phyloP scores from a whole-genome alignment of 2,888 invertebrate species.

The Pammene aurita region DNA sequence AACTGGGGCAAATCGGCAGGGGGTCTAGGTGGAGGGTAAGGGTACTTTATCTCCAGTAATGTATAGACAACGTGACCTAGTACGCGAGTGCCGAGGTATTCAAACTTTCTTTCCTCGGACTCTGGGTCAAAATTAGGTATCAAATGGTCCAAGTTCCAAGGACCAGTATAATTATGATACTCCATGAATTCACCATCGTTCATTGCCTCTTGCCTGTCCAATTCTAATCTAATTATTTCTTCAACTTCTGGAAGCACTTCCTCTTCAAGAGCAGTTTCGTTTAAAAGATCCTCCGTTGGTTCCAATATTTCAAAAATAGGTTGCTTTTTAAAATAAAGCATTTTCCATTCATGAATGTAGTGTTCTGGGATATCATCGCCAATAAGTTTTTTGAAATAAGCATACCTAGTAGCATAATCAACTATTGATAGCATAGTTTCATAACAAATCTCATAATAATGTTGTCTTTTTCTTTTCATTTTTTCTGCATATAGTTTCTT shows the following conservation, averaged over 20 bases:
- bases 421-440: constrained; percentile 81
- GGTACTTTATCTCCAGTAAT: constrained; percentile 77
- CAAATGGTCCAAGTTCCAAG: constrained; percentile 80
- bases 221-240: constrained; percentile 74
- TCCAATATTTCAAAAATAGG: constrained; percentile 79
- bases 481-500: constrained; percentile 81
- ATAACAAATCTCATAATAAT: constrained; percentile 77
- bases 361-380: constrained; percentile 73
- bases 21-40: constrained; percentile 62
- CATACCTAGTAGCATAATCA: constrained; percentile 80
- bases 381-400: constrained; percentile 73
- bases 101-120: constrained; percentile 71
- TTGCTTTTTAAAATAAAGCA: constrained; percentile 80
- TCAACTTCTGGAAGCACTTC: constrained; percentile 62
- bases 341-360: constrained; percentile 82
- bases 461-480: constrained; percentile 73
- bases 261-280: constrained; percentile 59
- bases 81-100: constrained; percentile 71
- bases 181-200: constrained; percentile 82
- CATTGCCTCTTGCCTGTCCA: constrained; percentile 78
- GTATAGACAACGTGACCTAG: constrained; percentile 82
- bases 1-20: constrained; percentile 68
- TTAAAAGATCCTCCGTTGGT: constrained; percentile 68
- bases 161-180: constrained; percentile 79
- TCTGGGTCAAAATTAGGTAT: constrained; percentile 70